Percentiles rank a stretch among this genome's conserved stretches.
Conservation (phyloP, 2,113 vertebrate species). For the Aldabrachelys gigantea region DNA sequence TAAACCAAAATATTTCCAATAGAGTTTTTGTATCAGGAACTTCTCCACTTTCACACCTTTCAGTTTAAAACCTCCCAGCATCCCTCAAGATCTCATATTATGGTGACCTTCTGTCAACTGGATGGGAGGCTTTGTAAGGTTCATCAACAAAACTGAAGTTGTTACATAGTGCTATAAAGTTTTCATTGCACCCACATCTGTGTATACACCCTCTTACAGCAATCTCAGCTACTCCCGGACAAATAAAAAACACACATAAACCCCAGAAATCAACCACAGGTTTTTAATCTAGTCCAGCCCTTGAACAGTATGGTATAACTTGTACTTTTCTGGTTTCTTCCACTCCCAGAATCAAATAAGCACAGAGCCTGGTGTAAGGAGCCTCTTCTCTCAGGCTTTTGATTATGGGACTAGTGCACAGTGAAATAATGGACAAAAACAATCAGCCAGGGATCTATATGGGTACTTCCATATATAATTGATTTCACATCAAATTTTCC, state of each 20-base stretch:
- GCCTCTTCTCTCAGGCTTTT: neutral
- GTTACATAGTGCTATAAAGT: neutral
- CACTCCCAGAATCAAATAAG: neutral
- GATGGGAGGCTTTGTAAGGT: neutral
- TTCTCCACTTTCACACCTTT: neutral
- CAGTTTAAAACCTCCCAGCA: neutral
- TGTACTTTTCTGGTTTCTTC: neutral
- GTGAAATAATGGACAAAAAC: neutral
- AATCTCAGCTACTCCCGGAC: neutral
- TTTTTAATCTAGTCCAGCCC: neutral
- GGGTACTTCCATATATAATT: neutral
- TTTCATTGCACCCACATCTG: neutral
- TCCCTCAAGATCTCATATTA: neutral
- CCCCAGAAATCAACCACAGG: neutral
- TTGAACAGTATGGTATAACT: neutral
- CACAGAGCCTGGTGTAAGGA: neutral
- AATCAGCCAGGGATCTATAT: neutral
- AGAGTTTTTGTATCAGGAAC: neutral
- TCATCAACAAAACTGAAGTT: neutral
- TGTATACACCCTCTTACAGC: neutral
- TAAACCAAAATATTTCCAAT: neutral
- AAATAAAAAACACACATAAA: neutral
- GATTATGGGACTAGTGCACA: neutral
- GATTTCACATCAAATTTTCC: neutral
- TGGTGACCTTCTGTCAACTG: neutral